Conservation (phyloP, 2,113 vertebrate genomes). For the Theristicus caerulescens region DNA sequence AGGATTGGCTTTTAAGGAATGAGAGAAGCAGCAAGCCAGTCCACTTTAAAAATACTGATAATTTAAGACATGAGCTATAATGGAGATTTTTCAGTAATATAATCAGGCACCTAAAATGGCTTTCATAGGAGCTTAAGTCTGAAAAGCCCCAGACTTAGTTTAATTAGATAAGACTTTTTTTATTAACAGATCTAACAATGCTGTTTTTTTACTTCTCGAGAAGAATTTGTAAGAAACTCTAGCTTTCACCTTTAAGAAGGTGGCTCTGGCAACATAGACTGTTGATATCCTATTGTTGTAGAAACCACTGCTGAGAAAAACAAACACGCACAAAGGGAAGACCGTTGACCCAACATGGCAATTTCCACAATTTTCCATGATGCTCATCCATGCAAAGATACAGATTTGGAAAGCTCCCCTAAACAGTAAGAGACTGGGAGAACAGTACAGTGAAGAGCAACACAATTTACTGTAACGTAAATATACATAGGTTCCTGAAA, state of each 20-base stretch:
- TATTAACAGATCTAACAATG: neutral
- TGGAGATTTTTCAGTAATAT: neutral
- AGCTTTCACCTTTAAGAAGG: neutral
- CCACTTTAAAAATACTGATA: neutral
- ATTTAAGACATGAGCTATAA: neutral
- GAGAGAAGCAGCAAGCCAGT: neutral
- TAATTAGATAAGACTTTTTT: neutral
- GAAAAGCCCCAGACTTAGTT: neutral
- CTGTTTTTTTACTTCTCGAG: neutral
- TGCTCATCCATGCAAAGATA: neutral
- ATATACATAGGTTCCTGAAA: neutral
- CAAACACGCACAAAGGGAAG: neutral
- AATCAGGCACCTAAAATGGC: neutral
- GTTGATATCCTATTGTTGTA: neutral
- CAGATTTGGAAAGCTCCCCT: neutral
- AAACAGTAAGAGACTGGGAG: neutral
- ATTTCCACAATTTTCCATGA: neutral
- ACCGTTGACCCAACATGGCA: neutral
- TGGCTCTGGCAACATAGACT: neutral
- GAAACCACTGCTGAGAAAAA: neutral
- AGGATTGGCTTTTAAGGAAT: neutral
- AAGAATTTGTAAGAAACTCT: neutral
- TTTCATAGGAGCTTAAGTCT: neutral
- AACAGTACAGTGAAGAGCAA: neutral
- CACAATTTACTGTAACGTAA: neutral